Percentiles rank a stretch among this genome's conserved stretches.
Conservation (phyloP, 2,888 invertebrate species). For the Euplagia quadripunctaria region DNA sequence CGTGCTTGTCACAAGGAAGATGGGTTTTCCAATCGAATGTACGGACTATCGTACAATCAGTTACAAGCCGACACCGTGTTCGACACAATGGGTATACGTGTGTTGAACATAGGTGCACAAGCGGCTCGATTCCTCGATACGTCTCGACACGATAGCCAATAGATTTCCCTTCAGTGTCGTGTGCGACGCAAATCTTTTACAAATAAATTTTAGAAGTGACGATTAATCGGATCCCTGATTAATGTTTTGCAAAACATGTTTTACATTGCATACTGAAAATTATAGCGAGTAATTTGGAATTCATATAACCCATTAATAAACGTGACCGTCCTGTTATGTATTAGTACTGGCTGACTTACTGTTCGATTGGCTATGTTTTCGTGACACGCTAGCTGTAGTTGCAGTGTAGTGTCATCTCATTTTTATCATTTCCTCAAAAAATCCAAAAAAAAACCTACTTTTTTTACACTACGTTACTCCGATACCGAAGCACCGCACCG, state of each 20-base stretch:
- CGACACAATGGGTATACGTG: not conserved
- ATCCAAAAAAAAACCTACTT: too few species aligned
- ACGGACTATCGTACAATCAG: not conserved
- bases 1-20: not conserved
- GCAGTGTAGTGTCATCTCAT: too few species aligned
- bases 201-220: conserved; percentile 30
- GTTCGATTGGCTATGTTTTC: too few species aligned
- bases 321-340: too few species aligned
- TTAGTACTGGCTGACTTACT: too few species aligned
- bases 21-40: not conserved
- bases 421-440: too few species aligned
- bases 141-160: conserved; percentile 42
- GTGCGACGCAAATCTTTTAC: conserved; percentile 40
- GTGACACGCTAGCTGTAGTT: too few species aligned
- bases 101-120: conserved; percentile 24
- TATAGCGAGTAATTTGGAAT: too few species aligned
- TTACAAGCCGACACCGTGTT: conserved; percentile 1
- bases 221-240: conserved; percentile 16
- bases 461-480: too few species aligned
- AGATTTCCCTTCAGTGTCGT: conserved; percentile 57
- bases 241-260: not conserved
- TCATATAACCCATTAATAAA: too few species aligned
- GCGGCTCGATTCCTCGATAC: conserved; percentile 21
- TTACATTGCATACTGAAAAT: too few species aligned
- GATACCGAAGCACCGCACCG: too few species aligned